Base-by-base conservation (phyloP, 2,888 invertebrate genomes). In the Erannis defoliaria region DNA sequence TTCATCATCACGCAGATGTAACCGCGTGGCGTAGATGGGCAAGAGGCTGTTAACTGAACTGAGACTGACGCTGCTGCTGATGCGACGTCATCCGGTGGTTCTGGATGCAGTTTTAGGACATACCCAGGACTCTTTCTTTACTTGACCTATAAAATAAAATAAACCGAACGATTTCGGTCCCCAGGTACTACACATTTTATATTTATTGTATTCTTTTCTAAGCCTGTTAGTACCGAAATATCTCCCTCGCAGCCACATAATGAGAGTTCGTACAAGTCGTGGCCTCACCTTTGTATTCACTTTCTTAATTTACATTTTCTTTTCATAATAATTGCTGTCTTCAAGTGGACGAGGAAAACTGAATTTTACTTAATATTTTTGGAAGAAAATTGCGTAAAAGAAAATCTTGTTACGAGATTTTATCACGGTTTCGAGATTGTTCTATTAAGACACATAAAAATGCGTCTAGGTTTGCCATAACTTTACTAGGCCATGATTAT, bases 261-360 rank as follows among this genome's bases (percentile, higher is more conserved):
- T 51, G 26, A 51, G 31, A 38, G 6, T 2, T 12, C 26, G 26
- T 3, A 14, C 2, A 35, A 35, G 19, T 14, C 19, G 6, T n/a
- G 26, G 8, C 31, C 21, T 50, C 26, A 21, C 21, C 33, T 33
- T 42, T 42, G 29, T 46, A 46, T 38, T 50, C 43, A 18, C 45
- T 18, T 54, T 16, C 54, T 19, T 40, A 14, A 33, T 45, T 56
- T 51, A 23, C 51, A 50, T 50, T 61, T 55, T 51, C 21, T 12
- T 35, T 40, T 8, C 12, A 21, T 12, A 16, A 51, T 49, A 55
- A 61, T 55, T 46, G 45, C 29, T 55, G 37, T 45, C 46, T 60
- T 55, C 48, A 38, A 49, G 26, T 40, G 46, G 40, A 53, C 18
- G 51, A 62, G 46, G 55, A 51, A 61, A 62, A 62, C 43, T 60